These are phyloP conservation scores for Epistrophe eligans DNA, from an alignment of 2,888 invertebrate species.

Conservation along the genomic window DNA sequence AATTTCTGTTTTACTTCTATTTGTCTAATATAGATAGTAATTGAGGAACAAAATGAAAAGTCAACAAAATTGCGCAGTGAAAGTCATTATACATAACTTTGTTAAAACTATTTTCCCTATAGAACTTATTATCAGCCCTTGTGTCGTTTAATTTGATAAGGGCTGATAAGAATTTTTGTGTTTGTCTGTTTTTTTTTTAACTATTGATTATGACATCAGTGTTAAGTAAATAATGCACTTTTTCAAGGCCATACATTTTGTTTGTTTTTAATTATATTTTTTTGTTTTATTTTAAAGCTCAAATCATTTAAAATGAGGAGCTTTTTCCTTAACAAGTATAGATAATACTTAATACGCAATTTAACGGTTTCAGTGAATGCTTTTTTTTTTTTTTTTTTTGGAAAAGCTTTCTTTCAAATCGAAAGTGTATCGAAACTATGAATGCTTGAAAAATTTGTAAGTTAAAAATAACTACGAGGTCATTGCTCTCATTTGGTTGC, in stretches of 20 bases:
- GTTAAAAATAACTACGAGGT: constrained; percentile 46
- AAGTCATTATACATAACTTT: constrained; percentile 53
- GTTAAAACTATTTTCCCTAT: constrained; percentile 17
- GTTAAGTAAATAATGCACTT: constrained; percentile 11
- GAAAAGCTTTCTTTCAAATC: constrained; percentile 48
- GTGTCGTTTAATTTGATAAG: constrained; percentile 15
- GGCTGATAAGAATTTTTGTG: not conserved
- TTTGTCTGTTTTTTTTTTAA: constrained; percentile 9
- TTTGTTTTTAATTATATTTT: not conserved
- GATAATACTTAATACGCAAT: not conserved
- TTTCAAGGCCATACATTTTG: constrained; percentile 22
- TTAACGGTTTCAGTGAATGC: not conserved
- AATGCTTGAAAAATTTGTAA: constrained; percentile 34
- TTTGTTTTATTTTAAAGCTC: not conserved
- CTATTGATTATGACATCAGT: constrained; percentile 10
- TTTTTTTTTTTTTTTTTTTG: constrained; percentile 8
- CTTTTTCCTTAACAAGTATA: constrained; percentile 9
- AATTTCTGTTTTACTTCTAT: constrained; percentile 10
- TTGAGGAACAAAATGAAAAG: not conserved
- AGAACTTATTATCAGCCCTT: constrained; percentile 4
- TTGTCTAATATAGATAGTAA: constrained; percentile 12
- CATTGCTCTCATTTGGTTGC: constrained; percentile 21
- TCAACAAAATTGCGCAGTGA: constrained; percentile 61
- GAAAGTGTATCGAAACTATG: constrained; percentile 53
- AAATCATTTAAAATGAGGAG: not conserved